These are phyloP conservation scores for Mobula hypostoma DNA, from an alignment of 2,113 vertebrate genomes.

Conservation along the genomic window DNA sequence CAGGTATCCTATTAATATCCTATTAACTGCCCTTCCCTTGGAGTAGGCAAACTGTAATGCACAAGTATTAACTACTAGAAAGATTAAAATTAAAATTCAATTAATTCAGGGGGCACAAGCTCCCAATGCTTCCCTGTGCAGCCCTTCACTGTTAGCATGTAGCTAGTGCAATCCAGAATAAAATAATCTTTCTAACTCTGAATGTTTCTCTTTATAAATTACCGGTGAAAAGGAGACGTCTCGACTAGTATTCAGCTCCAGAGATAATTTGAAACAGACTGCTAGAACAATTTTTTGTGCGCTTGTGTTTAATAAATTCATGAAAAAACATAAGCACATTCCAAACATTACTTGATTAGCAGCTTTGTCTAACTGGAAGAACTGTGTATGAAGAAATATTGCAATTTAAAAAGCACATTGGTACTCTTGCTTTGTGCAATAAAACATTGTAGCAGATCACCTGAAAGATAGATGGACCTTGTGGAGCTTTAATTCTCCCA, in stretches of 20 bases:
- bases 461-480: background rate
- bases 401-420: background rate
- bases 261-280: background rate
- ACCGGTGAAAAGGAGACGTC: background rate
- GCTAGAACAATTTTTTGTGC: background rate
- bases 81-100: background rate
- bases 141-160: background rate
- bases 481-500: background rate
- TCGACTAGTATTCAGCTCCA: background rate
- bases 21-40: background rate
- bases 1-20: too few species aligned
- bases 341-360: background rate
- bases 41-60: background rate
- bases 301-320: background rate
- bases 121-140: background rate
- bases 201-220: background rate
- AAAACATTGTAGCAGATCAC: background rate
- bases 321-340: background rate
- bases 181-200: background rate
- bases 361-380: background rate
- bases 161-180: background rate
- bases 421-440: background rate
- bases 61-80: background rate
- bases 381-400: background rate
- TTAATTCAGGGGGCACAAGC: background rate